Base-by-base conservation (phyloP, 2,113 vertebrate species). In the Propithecus coquereli region DNA sequence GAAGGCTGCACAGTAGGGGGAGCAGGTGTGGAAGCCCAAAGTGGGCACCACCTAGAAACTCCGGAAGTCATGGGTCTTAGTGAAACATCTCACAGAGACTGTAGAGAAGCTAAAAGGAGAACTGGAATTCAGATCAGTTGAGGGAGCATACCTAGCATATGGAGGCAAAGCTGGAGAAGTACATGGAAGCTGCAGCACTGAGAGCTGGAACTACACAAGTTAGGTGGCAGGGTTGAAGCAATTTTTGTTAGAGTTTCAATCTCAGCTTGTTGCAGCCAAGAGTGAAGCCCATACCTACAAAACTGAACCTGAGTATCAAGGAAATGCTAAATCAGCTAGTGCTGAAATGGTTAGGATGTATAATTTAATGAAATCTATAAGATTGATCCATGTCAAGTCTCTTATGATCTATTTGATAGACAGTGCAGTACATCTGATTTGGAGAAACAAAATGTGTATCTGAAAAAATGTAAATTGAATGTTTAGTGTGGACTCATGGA, bases 151-250 rank as follows among this genome's bases (percentile, higher is more conserved):
- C 99, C n/a, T 98, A 99, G 95, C 98, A 99, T 45, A 96, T 99
- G 97, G 99, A 99, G 97, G 99, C 98, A 0, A 99, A 99, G 97
- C 98, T 99, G 97, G 99, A 99, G 98, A 99, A 99, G 98, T 99
- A 99, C 97, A 98, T 99, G 98, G 98, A 98, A 65, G 98, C 99
- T 1, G 97, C 98, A 98, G 97, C 73, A 97, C 99, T 0, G 98
- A 99, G 92, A 98, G 98, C 96, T 99, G 99, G 92, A 98, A 92
- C 83, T 98, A 98, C 8, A 98, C 98, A 47, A 98, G 99, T 96
- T 99, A 99, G 96, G 98, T 99, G 70, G 98, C 98, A 63, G 98
- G 98, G 7, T 96, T 99, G 98, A 99, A 98, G 96, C 98, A 99
- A 66, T 98, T 99, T 96, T 98, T 99, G 96, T 98, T 98, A 30